Conservation (phyloP, 2,113 vertebrate genomes). For the Chlamydotis undulata region DNA sequence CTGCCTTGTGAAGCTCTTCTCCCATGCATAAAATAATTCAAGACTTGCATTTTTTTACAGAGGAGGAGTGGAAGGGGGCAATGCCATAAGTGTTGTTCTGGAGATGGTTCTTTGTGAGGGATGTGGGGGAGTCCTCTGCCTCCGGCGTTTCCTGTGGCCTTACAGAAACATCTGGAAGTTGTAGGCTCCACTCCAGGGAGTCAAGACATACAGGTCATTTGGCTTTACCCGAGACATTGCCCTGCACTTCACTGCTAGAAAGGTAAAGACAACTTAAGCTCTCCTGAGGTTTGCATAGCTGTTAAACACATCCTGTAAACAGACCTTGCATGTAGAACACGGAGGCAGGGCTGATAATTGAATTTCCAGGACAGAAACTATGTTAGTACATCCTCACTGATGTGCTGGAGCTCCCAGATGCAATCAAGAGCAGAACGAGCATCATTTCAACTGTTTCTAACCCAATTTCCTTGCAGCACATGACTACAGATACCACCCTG, state of each 20-base stretch:
- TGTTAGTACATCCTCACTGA: background rate
- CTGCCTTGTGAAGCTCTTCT: background rate
- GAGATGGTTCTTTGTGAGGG: background rate
- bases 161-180: background rate
- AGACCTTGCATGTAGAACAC: background rate
- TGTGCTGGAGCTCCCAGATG: background rate
- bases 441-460: background rate
- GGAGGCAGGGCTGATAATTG: background rate
- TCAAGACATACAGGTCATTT: background rate
- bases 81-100: accelerated
- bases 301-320: background rate
- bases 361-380: background rate
- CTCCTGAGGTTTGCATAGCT: background rate
- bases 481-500: background rate
- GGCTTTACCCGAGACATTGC: background rate
- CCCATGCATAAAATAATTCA: background rate
- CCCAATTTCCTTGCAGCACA: background rate
- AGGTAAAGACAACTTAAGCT: background rate
- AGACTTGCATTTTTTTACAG: background rate
- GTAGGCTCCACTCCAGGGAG: background rate
- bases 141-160: background rate
- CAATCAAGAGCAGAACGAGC: background rate
- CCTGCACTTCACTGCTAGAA: background rate
- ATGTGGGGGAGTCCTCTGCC: background rate
- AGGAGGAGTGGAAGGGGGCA: background rate